Evolutionary conservation across 64 coral and sea anemone genomes (phyloP), one percentile per base, ranked within the genome.

Genomic region (Actinia equina): DNA sequence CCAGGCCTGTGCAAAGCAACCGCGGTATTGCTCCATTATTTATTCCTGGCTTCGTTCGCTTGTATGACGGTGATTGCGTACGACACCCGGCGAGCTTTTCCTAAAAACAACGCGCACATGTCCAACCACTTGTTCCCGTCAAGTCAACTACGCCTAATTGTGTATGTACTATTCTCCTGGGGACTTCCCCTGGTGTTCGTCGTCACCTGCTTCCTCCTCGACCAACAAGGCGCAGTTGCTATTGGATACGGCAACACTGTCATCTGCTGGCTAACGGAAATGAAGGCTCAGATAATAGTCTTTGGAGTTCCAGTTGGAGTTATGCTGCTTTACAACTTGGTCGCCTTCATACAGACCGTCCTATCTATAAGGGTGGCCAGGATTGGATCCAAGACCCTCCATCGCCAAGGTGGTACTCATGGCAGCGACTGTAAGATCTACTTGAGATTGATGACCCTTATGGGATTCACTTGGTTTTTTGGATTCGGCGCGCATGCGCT

Each of bases 391-490:
- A 74, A 58, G 58, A 80, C 76, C 41, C 88, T 92, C 14, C 84
- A 92, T 56, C 85, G 86, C 51, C 20, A 90, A 14, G 77, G 88
- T 4, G 49, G 69, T 63, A 83, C 93, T 16, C 83, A 88, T 27
- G 30, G 84, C 22, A 87, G 27, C 52, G 88, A 87, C 80, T n/a
- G 95, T 26, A 93, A 95, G 82, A 92, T 98, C 55, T 98, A 94
- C 64, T 37, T 98, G 46, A 80, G 93, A 5, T 77, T 98, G 69
- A 22, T 92, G 17, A 90, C 96, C 3, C 90, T 98, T n/a, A 98
- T 95, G 96, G 96, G 93, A 76, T 98, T 98, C 88, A 93, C 93
- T 43, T 98, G 96, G 93, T 93, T 98, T 62, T 98, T 98, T 44
- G 86, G 88, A 9, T 91, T 92, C 88, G 91, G 84, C 15, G 93